These are phyloP conservation scores for Arvicola amphibius DNA, from an alignment of 2,797 vertebrate species.

Conservation along the genomic window DNA sequence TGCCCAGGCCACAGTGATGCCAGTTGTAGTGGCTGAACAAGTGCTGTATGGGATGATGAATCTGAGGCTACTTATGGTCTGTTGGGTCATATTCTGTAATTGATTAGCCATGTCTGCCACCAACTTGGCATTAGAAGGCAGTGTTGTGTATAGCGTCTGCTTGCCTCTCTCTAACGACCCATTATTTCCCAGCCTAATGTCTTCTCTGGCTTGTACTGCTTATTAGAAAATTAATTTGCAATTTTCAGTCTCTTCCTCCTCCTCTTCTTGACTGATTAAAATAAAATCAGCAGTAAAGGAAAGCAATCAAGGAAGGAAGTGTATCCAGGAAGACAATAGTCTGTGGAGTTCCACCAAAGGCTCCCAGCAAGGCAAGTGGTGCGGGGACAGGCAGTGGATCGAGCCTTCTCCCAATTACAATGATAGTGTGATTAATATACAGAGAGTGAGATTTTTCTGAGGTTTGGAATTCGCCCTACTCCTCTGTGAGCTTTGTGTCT, in stretches of 20 bases:
- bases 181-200: neutral
- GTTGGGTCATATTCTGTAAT: neutral
- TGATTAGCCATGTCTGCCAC: neutral
- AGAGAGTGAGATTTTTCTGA: slow-evolving; percentile 67
- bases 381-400: slow-evolving; percentile 23
- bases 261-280: neutral
- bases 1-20: neutral
- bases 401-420: neutral
- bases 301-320: slow-evolving; percentile 44
- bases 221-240: slow-evolving; percentile 40
- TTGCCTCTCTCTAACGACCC: neutral
- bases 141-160: neutral
- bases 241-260: neutral
- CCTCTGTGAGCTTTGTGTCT: slow-evolving; percentile 57
- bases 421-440: slow-evolving; percentile 71
- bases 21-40: neutral
- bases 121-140: neutral
- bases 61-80: neutral
- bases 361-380: slow-evolving; percentile 54
- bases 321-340: slow-evolving; percentile 43
- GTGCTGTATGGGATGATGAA: neutral
- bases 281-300: slow-evolving; percentile 37
- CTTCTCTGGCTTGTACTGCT: slow-evolving; percentile 45
- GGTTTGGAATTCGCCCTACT: slow-evolving; percentile 40
- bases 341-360: neutral